Conservation (phyloP, 2,113 vertebrate species). For the Trochalopteron elliotii region DNA sequence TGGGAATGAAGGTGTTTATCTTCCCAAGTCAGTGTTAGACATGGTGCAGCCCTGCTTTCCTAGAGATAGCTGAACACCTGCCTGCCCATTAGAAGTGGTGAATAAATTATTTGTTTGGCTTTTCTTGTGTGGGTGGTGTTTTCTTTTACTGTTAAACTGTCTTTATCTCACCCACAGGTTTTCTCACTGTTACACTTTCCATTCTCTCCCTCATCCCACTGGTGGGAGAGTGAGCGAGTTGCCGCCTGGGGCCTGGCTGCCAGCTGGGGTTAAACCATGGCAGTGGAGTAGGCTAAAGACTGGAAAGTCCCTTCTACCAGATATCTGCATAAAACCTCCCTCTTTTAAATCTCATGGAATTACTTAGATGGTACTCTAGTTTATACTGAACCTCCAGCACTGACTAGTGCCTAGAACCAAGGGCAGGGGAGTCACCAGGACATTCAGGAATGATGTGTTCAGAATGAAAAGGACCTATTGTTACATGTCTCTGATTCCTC, state of each 20-base stretch:
- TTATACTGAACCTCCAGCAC: neutral
- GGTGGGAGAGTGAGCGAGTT: rapidly evolving
- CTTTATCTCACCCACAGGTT: neutral
- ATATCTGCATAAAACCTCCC: neutral
- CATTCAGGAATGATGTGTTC: neutral
- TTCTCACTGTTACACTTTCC: neutral
- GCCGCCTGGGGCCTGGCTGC: neutral
- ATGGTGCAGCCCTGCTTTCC: neutral
- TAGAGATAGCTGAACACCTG: neutral
- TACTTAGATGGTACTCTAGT: neutral
- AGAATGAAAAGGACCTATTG: neutral
- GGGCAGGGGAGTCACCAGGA: neutral
- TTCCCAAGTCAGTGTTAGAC: neutral
- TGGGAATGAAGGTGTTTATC: neutral
- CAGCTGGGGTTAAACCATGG: neutral
- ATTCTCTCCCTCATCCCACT: neutral
- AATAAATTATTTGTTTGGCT: neutral
- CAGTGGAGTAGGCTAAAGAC: neutral
- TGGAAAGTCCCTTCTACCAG: neutral
- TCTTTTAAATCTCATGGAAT: neutral
- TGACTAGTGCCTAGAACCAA: neutral
- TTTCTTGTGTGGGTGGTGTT: neutral
- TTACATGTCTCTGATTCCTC: neutral
- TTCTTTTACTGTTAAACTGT: neutral
- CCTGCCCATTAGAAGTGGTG: neutral